These are phyloP conservation scores for Syngnathus floridae DNA, from an alignment of 2,113 vertebrate species.

Conservation along the genomic window DNA sequence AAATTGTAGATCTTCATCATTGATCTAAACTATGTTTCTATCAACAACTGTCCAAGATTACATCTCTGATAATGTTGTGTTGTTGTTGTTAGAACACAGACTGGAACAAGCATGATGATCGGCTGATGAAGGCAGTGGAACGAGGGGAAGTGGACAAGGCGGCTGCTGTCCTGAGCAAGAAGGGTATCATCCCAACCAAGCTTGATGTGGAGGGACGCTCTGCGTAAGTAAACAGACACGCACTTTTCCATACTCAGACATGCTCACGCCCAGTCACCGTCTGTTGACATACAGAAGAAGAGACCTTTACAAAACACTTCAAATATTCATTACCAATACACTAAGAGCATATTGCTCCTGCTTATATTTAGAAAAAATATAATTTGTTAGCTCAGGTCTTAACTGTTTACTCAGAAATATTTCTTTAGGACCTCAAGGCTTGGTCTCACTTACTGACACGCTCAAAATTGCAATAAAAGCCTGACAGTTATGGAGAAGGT, in stretches of 20 bases:
- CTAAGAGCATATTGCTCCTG: not conserved
- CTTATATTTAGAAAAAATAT: not conserved
- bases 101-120: constrained; percentile 97
- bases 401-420: constrained; percentile 10
- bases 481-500: not conserved
- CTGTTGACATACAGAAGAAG: not conserved
- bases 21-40: not conserved
- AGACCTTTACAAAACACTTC: not conserved
- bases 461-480: not conserved
- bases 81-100: constrained; percentile 75
- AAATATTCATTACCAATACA: not conserved
- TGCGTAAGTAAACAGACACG: constrained; percentile 77
- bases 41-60: not conserved
- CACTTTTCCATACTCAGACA: not conserved
- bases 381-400: constrained; percentile 21
- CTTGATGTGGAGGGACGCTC: constrained; percentile 92
- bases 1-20: not conserved
- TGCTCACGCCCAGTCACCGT: not conserved
- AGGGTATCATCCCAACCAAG: constrained; percentile 87
- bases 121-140: constrained; percentile 96
- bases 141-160: constrained; percentile 92
- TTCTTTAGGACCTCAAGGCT: constrained; percentile 10
- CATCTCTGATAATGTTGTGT: constrained; percentile 15
- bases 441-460: not conserved
- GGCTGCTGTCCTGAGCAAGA: constrained; percentile 84